Base-by-base conservation (phyloP, 2,888 invertebrate species). In the Euspilapteryx auroguttella region DNA sequence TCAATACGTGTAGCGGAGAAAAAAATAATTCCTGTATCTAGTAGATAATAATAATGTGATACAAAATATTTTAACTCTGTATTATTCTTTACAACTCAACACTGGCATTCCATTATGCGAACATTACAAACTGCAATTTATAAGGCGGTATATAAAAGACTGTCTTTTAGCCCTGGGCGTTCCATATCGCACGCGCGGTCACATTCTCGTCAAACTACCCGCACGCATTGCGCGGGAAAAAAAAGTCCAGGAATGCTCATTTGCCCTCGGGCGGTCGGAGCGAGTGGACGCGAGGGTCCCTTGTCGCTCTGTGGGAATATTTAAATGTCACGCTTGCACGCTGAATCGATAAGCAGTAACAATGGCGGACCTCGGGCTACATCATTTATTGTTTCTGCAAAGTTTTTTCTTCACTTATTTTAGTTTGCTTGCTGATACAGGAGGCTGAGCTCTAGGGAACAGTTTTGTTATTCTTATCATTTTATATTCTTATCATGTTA, bases 141-240 rank as follows among this genome's bases (percentile, higher is more conserved):
- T n/a, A n/a, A n/a, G n/a, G n/a, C n/a, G n/a, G n/a, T n/a, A 36
- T 40, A 40, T 37, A 37, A 36, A 39, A 31, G 42, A 47, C 46
- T 56, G 53, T 59, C 51, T 51, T 48, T 41, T 38, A 40, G 48
- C 63, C 48, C 32, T 33, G 30, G 58, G 62, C 57, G 37, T 37
- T 44, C 49, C 59, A 64, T 64, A 63, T 63, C 61, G 61, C 63
- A 59, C 59, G 49, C 41, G 45, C 50, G 61, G 63, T 62, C 61
- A 61, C 63, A 63, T 63, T 62, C 61, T 54, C 52, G 43, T 24
- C 26, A 29, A 32, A 49, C 57, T 62, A 61, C 63, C 59, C 58
- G 49, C 49, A 43, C 37, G 42, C 41, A 41, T 29, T 11, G 15
- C 24, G 20, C 21, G 12, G 10, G 22, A 48, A 54, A 52, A 49